Evolutionary conservation across 2,888 invertebrate species (phyloP).

Genomic region (Pristionchus arcanus): DNA sequence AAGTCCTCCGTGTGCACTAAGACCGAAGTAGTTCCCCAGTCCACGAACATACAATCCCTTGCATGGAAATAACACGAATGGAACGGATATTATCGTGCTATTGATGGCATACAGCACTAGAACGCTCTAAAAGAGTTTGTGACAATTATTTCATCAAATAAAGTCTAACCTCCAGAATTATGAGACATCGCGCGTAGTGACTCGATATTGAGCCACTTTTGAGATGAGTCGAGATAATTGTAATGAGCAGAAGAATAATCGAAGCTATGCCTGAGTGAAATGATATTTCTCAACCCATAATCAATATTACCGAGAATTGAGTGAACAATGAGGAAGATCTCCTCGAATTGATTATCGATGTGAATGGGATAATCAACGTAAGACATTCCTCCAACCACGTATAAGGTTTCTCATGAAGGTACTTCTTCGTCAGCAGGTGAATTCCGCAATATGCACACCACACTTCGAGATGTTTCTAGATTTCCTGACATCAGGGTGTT

Average conservation of each 20-base stretch:
- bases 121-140: background rate
- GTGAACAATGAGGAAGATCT: background rate
- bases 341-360: background rate
- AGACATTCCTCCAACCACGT: background rate
- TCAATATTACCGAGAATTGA: background rate
- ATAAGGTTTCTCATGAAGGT: background rate
- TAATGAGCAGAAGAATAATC: background rate
- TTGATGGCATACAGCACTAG: background rate
- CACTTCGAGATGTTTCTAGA: background rate
- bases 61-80: background rate
- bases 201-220: background rate
- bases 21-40: background rate
- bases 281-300: too few relatives aligned
- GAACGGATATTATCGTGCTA: conserved; percentile 1
- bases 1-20: background rate
- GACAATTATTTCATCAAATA: background rate
- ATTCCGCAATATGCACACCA: background rate
- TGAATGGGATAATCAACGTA: background rate
- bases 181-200: conserved; percentile 21
- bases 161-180: background rate
- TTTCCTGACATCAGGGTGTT: too few relatives aligned
- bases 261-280: background rate
- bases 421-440: background rate
- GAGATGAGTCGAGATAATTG: background rate
- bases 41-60: conserved; percentile 21